A percentile compares a stretch with the other conserved stretches of the same genome.
Conservation (phyloP, 2,888 invertebrate genomes). For the Netelia inedita region DNA sequence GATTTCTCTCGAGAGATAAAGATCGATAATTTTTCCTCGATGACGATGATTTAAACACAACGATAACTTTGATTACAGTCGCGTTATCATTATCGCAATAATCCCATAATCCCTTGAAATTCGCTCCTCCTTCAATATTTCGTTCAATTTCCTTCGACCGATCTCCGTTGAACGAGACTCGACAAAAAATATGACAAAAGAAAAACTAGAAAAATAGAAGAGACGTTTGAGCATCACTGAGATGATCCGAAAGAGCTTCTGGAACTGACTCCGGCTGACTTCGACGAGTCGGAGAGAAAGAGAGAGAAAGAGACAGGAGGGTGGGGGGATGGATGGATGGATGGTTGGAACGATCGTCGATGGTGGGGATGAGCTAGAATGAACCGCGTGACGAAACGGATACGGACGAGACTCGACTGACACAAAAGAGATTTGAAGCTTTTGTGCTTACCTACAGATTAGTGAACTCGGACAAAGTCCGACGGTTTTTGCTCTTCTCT, state of each 20-base stretch:
- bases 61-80: too few species aligned
- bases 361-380: constrained; percentile 16
- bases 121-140: too few species aligned
- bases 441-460: constrained; percentile 82
- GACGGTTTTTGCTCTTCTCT: constrained; percentile 70
- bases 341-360: constrained; percentile 56
- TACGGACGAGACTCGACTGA: constrained; percentile 68
- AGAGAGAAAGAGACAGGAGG: constrained; percentile 49
- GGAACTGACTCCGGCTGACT: constrained; percentile 60
- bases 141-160: too few species aligned
- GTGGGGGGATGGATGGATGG: constrained; percentile 42
- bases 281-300: constrained; percentile 31
- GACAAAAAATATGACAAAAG: not conserved
- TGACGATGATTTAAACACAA: too few species aligned
- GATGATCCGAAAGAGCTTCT: constrained; percentile 59
- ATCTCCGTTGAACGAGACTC: too few species aligned
- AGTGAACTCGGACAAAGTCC: constrained; percentile 82
- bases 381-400: constrained; percentile 61
- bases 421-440: constrained; percentile 65
- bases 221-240: constrained; percentile 58
- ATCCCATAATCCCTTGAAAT: too few species aligned
- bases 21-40: too few species aligned
- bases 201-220: constrained; percentile 9
- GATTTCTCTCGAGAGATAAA: too few species aligned
- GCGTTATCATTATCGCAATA: too few species aligned